These are phyloP conservation scores for Halichoerus grypus DNA, from an alignment of 2,113 vertebrate genomes.

Conservation along the genomic window DNA sequence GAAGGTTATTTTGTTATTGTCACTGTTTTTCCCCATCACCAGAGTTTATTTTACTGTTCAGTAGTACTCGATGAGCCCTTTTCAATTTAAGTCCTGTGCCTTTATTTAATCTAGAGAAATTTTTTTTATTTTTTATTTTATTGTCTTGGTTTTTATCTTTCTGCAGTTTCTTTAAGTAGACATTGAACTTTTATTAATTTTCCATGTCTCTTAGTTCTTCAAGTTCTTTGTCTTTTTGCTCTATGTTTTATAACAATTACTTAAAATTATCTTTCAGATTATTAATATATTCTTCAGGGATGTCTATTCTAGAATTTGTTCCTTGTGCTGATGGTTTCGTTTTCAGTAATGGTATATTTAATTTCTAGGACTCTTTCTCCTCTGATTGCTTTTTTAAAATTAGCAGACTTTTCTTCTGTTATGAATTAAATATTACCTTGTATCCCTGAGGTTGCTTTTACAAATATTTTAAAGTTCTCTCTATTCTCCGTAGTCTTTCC, in stretches of 20 bases:
- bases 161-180: neutral
- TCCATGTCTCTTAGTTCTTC: neutral
- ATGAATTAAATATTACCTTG: neutral
- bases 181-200: neutral
- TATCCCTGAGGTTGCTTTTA: neutral
- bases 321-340: neutral
- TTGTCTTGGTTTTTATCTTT: neutral
- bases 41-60: slow-evolving; percentile 35
- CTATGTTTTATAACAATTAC: neutral
- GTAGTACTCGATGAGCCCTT: neutral
- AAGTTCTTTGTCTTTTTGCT: neutral
- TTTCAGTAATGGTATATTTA: neutral
- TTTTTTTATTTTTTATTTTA: neutral
- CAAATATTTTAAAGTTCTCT: slow-evolving; percentile 12
- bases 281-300: neutral
- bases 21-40: neutral
- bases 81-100: neutral
- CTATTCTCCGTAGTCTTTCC: neutral
- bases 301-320: neutral
- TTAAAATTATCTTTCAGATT: slow-evolving; percentile 20
- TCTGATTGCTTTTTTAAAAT: neutral
- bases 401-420: neutral
- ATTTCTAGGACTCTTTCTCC: neutral
- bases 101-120: neutral
- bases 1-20: neutral